Percentiles rank a stretch among this genome's conserved stretches.
Conservation (phyloP, 2,888 invertebrate species). For the Mythimna vitellina region DNA sequence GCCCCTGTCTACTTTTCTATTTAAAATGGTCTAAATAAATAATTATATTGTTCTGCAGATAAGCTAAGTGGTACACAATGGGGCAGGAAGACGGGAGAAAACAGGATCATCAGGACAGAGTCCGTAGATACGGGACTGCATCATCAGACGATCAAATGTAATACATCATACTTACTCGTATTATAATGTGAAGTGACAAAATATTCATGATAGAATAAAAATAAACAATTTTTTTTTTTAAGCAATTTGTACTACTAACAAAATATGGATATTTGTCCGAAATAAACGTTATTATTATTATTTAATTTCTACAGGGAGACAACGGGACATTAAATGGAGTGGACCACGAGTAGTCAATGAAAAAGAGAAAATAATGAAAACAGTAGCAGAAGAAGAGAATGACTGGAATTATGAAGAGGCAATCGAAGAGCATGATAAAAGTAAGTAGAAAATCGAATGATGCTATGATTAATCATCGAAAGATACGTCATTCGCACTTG, state of each 20-base stretch:
- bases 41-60: constrained; percentile 12
- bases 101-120: constrained; percentile 39
- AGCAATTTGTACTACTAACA: too few species aligned
- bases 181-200: neutral
- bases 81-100: constrained; percentile 42
- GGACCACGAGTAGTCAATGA: constrained; percentile 16
- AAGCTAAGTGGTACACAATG: constrained; percentile 14
- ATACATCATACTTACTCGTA: neutral
- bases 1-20: neutral
- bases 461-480: neutral
- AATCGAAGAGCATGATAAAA: constrained; percentile 15
- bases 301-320: constrained; percentile 26
- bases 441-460: constrained; percentile 4
- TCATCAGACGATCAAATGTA: constrained; percentile 36
- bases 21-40: neutral
- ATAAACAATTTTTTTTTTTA: too few species aligned
- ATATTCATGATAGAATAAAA: neutral
- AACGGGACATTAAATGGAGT: constrained; percentile 25
- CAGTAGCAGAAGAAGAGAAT: neutral
- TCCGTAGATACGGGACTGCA: constrained; percentile 18
- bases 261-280: too few species aligned
- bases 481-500: neutral
- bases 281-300: neutral
- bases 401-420: neutral
- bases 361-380: neutral